Evolutionary conservation across 2,888 invertebrate genomes (phyloP).

Genomic region (Tenthredo amoena): DNA sequence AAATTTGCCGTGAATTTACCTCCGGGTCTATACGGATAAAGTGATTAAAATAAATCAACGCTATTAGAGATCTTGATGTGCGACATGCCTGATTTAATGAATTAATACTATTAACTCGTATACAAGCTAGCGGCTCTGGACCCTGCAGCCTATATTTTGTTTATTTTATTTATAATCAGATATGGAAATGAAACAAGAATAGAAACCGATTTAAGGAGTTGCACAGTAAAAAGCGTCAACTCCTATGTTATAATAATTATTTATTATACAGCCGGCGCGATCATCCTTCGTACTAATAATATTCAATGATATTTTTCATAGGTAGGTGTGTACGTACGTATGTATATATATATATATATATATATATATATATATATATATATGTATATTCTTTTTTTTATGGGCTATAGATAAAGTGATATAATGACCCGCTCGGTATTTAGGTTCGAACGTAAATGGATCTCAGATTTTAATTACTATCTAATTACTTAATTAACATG

Average conservation of each 20-base stretch:
- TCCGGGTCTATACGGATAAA: constrained; percentile 40
- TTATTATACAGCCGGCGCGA: constrained; percentile 21
- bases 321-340: background rate
- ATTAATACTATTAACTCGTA: constrained; percentile 37
- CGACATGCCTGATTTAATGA: constrained; percentile 49
- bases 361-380: background rate
- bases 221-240: constrained; percentile 42
- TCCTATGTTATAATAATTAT: constrained; percentile 46
- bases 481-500: constrained; percentile 51
- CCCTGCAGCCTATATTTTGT: background rate
- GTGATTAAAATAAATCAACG: constrained; percentile 50
- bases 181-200: constrained; percentile 49
- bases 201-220: constrained; percentile 39
- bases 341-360: background rate
- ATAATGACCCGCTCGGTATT: constrained; percentile 45
- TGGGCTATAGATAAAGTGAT: constrained; percentile 49
- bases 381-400: constrained; percentile 20
- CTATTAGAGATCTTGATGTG: constrained; percentile 45
- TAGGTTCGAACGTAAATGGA: constrained; percentile 35
- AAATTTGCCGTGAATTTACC: constrained; percentile 41
- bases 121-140: background rate
- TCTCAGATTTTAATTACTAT: constrained; percentile 45
- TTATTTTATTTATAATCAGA: constrained; percentile 41
- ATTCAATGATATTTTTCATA: constrained; percentile 45
- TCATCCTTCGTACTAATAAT: constrained; percentile 20